These are phyloP conservation scores for Nymphalis urticae DNA, from an alignment of 2,888 invertebrate species.

Conservation along the genomic window DNA sequence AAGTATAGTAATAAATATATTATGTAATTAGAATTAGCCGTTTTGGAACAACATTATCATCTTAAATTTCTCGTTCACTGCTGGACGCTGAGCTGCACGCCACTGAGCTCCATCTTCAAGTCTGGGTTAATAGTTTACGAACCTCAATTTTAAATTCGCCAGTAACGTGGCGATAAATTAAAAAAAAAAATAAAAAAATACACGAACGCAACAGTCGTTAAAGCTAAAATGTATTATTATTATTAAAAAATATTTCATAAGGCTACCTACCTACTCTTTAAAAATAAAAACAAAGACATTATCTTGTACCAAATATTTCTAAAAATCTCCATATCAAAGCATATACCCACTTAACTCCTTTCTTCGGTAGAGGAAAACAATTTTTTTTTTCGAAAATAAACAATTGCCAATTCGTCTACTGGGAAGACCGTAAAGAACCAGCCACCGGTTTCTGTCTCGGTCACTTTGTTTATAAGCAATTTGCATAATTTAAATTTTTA, in stretches of 20 bases:
- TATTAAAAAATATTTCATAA: not conserved
- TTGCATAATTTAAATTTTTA: slow-evolving; percentile 67
- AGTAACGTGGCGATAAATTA: too few relatives aligned
- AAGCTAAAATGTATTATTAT: too few relatives aligned
- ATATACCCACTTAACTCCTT: slow-evolving; percentile 3
- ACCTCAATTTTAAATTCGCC: too few relatives aligned
- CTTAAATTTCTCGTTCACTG: too few relatives aligned
- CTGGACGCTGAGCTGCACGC: too few relatives aligned
- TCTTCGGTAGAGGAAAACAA: slow-evolving; percentile 12
- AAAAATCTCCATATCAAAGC: slow-evolving; percentile 11
- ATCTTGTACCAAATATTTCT: not conserved
- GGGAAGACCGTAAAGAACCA: slow-evolving; percentile 35
- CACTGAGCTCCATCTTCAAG: too few relatives aligned
- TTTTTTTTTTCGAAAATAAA: slow-evolving; percentile 9
- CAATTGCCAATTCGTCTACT: slow-evolving; percentile 29
- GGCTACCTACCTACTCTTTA: not conserved
- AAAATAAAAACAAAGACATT: not conserved
- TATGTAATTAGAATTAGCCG: too few relatives aligned
- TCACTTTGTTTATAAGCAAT: slow-evolving; percentile 65
- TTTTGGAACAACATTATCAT: too few relatives aligned
- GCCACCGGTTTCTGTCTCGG: slow-evolving; percentile 30
- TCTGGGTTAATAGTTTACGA: too few relatives aligned
- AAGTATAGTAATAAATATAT: too few relatives aligned
- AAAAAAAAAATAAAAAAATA: too few relatives aligned
- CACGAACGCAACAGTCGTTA: too few relatives aligned